Evolutionary conservation across 2,797 vertebrate species (phyloP).

Genomic region (Dryobates pubescens): DNA sequence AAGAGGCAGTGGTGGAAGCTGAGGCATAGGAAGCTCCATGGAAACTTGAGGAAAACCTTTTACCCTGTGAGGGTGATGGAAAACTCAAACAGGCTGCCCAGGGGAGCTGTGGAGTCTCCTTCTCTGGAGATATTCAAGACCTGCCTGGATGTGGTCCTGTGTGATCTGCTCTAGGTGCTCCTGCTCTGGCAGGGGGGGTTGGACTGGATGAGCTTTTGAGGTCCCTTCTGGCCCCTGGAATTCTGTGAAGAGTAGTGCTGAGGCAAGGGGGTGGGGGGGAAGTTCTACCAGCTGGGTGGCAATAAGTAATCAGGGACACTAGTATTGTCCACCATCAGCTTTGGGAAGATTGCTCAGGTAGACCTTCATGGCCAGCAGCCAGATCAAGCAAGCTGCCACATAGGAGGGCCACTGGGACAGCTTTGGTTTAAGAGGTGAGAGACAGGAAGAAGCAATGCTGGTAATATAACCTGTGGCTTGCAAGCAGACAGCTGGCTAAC

Average conservation of each 20-base stretch:
- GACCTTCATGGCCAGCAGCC: not conserved
- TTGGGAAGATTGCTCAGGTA: not conserved
- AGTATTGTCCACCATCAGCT: not conserved
- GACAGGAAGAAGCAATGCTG: slow-evolving; percentile 46
- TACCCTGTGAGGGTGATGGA: too few relatives aligned
- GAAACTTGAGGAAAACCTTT: too few relatives aligned
- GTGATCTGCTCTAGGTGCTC: too few relatives aligned
- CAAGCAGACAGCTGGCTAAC: slow-evolving; percentile 66
- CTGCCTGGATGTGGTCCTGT: too few relatives aligned
- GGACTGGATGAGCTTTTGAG: too few relatives aligned
- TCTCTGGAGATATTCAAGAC: too few relatives aligned
- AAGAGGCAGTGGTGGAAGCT: too few relatives aligned
- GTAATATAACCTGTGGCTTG: slow-evolving; percentile 54
- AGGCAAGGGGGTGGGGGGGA: not conserved
- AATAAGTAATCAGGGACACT: not conserved
- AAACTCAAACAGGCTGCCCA: too few relatives aligned
- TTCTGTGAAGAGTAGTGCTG: not conserved
- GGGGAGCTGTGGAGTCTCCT: too few relatives aligned
- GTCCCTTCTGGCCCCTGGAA: too few relatives aligned
- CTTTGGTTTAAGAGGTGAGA: slow-evolving; percentile 43
- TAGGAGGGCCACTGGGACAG: slow-evolving; percentile 16
- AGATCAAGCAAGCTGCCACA: not conserved
- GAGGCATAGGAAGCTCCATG: too few relatives aligned
- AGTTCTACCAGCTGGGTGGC: not conserved
- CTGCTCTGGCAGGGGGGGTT: too few relatives aligned